phyloP scores from a whole-genome alignment of 2,797 vertebrate species.

The Hafferia zeledoni region DNA sequence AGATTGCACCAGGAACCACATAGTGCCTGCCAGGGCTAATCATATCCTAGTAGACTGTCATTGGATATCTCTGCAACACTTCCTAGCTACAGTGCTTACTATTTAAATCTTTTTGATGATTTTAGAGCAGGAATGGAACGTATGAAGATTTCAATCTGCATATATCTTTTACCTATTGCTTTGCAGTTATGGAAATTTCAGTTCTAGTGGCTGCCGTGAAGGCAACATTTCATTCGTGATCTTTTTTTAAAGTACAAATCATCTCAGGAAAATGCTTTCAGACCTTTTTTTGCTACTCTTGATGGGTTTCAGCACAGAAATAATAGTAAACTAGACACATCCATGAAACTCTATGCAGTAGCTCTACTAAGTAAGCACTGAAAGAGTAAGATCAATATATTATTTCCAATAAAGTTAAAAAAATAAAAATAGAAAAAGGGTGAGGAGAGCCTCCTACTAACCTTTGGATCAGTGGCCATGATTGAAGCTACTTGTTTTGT shows the following conservation, averaged over 20 bases:
- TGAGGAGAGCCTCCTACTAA: neutral
- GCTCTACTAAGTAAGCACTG: neutral
- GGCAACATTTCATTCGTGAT: neutral
- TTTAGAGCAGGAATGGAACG: neutral
- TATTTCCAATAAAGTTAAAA: neutral
- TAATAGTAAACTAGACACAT: neutral
- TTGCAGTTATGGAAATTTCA: neutral
- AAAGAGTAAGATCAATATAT: neutral
- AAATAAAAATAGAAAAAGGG: neutral
- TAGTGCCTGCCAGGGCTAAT: neutral
- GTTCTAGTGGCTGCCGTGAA: neutral
- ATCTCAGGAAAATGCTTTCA: neutral
- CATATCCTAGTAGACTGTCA: neutral
- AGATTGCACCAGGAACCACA: neutral
- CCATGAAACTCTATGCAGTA: neutral
- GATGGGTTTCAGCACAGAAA: neutral
- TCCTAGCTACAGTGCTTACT: neutral
- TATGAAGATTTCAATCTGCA: neutral
- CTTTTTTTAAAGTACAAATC: neutral
- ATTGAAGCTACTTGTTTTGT: neutral
- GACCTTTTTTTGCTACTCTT: neutral
- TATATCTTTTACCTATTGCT: neutral
- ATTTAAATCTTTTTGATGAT: neutral
- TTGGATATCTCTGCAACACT: neutral
- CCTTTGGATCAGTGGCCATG: neutral